Conservation (phyloP, 2,888 invertebrate genomes). For the Drosophila borborema region DNA sequence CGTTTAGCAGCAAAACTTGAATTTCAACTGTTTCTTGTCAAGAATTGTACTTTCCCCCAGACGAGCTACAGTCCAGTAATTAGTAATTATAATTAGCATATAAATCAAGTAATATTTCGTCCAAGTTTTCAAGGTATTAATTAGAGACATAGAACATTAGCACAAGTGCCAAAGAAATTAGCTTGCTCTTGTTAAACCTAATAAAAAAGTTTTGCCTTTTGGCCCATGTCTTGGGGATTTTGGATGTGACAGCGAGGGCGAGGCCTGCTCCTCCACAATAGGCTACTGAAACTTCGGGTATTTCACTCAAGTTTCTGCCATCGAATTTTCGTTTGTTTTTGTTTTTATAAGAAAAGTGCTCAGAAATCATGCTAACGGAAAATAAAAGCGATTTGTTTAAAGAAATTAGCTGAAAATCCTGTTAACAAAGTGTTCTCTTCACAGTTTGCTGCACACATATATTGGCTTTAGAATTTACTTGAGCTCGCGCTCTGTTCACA, state of each 20-base stretch:
- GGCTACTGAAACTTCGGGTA: slow-evolving; percentile 32
- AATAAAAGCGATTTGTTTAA: slow-evolving; percentile 35
- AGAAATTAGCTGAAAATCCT: slow-evolving; percentile 28
- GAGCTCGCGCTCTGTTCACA: neutral
- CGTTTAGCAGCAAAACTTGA: slow-evolving; percentile 24
- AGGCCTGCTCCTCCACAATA: slow-evolving; percentile 8
- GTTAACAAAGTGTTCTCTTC: neutral
- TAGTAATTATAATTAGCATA: slow-evolving; percentile 68
- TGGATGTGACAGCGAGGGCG: slow-evolving; percentile 24
- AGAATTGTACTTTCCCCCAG: slow-evolving; percentile 39
- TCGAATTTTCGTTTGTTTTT: slow-evolving; percentile 32
- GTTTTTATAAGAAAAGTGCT: slow-evolving; percentile 2
- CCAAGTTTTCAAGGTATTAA: slow-evolving; percentile 63
- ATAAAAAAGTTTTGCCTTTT: slow-evolving; percentile 67
- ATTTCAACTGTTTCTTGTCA: slow-evolving; percentile 29
- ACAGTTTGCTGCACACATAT: neutral
- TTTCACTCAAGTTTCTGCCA: slow-evolving; percentile 43
- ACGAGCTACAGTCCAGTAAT: slow-evolving; percentile 13
- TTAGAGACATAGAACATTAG: slow-evolving; percentile 44
- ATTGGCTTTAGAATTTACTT: neutral
- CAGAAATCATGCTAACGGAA: slow-evolving; percentile 21
- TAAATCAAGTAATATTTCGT: slow-evolving; percentile 65
- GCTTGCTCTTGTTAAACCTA: slow-evolving; percentile 68
- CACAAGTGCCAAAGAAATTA: slow-evolving; percentile 59
- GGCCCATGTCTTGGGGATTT: slow-evolving; percentile 6